Conservation (phyloP, 2,797 vertebrate species). For the Selene dorsalis region DNA sequence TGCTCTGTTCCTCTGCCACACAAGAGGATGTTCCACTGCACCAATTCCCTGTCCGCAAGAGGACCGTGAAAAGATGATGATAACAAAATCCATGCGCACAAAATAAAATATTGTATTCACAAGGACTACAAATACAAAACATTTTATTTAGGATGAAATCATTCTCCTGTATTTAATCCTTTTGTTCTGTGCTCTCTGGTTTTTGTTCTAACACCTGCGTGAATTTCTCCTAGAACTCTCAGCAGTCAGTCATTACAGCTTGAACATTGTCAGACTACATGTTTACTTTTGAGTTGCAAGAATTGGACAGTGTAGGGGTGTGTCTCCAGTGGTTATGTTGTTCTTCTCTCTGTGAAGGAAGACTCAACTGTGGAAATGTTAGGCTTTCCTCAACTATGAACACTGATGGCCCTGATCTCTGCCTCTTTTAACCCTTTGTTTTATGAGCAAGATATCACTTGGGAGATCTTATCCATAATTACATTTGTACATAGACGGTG, state of each 20-base stretch:
- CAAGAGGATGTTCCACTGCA: slow-evolving; percentile 24
- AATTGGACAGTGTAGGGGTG: background rate
- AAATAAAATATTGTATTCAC: slow-evolving; percentile 43
- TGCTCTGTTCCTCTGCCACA: slow-evolving; percentile 17
- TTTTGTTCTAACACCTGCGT: slow-evolving; percentile 21
- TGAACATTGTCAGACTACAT: background rate
- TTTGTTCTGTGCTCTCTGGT: slow-evolving; percentile 7
- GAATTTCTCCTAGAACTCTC: background rate
- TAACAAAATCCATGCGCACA: slow-evolving; percentile 22
- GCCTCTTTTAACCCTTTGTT: slow-evolving; percentile 8
- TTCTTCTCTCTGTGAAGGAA: background rate
- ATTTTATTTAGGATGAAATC: slow-evolving; percentile 35
- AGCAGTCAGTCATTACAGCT: no score
- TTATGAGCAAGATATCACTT: slow-evolving; percentile 6
- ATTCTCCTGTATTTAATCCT: slow-evolving; percentile 8
- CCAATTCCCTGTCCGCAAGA: background rate
- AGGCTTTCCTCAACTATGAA: slow-evolving; percentile 13
- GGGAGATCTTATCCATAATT: slow-evolving; percentile 25
- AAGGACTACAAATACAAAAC: slow-evolving; percentile 23
- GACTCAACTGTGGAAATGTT: slow-evolving; percentile 10
- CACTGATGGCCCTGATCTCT: slow-evolving; percentile 5
- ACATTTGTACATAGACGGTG: slow-evolving; percentile 60
- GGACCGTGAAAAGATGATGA: background rate
- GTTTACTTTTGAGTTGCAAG: slow-evolving; percentile 25
- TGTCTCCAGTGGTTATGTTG: background rate